These are phyloP conservation scores for rat (Rattus norvegicus) DNA, from an alignment of 2,113 vertebrate genomes.

Conservation along the genomic window DNA sequence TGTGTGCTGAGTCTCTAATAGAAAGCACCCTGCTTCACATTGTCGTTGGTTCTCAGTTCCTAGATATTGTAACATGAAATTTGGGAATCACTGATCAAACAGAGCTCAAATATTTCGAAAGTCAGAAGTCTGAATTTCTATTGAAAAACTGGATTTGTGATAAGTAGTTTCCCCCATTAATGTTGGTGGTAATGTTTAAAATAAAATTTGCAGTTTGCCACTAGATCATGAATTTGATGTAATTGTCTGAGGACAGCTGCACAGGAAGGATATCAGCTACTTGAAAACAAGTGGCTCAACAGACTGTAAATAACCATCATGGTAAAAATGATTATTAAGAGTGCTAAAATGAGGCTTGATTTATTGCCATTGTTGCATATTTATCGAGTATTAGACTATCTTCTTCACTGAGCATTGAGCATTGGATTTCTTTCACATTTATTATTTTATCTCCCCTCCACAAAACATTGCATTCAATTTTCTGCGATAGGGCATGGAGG, in stretches of 20 bases:
- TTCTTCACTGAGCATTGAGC: neutral
- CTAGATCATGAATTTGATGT: neutral
- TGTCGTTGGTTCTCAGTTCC: neutral
- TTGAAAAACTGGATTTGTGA: neutral
- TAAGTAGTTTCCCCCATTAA: neutral
- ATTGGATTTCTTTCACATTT: neutral
- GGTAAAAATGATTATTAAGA: conserved; percentile 10
- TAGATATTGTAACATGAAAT: neutral
- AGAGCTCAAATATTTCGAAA: neutral
- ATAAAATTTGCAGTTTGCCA: neutral
- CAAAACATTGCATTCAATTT: neutral
- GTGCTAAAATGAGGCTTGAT: neutral
- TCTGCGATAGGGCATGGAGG: neutral
- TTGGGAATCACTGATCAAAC: neutral
- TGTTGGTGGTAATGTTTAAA: neutral
- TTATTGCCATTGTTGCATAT: neutral
- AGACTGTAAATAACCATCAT: conserved; percentile 19
- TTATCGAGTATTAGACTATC: neutral
- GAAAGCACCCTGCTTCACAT: neutral
- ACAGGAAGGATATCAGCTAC: neutral
- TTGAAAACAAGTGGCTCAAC: neutral
- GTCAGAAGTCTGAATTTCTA: neutral
- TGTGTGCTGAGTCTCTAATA: neutral
- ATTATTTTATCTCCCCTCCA: neutral
- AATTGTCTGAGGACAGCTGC: neutral